Percentiles rank a stretch among this genome's conserved stretches.
phyloP scores from a whole-genome alignment of 2,888 invertebrate species.

The Herminia tarsipennalis region DNA sequence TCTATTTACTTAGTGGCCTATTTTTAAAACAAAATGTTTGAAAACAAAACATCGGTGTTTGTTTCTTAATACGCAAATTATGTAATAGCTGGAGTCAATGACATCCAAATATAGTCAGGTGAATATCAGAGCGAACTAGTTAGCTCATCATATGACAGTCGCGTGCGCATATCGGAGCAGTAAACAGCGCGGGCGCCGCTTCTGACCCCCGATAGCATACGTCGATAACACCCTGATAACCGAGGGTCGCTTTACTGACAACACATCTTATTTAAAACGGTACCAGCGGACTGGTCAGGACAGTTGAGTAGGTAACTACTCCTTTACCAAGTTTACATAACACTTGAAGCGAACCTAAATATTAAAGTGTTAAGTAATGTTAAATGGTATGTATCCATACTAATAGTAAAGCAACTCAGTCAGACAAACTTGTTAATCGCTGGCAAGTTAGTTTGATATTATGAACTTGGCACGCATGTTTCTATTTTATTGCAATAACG shows the following conservation, averaged over 20 bases:
- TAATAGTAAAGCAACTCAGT: too few relatives aligned
- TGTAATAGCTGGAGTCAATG: slow-evolving; percentile 39
- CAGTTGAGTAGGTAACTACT: slow-evolving; percentile 14
- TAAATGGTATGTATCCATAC: too few relatives aligned
- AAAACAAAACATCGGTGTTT: too few relatives aligned
- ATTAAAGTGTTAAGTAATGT: too few relatives aligned
- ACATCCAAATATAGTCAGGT: slow-evolving; percentile 45
- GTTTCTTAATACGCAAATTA: slow-evolving; percentile 16
- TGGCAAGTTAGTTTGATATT: too few relatives aligned
- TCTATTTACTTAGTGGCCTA: too few relatives aligned
- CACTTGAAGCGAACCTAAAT: slow-evolving; percentile 18
- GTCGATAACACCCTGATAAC: slow-evolving; percentile 53
- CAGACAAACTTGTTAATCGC: too few relatives aligned
- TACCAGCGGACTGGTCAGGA: slow-evolving; percentile 16
- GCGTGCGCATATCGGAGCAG: slow-evolving; percentile 67
- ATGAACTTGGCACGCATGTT: too few relatives aligned
- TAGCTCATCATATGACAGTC: slow-evolving; percentile 66
- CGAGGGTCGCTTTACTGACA: slow-evolving; percentile 46
- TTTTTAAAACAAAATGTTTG: too few relatives aligned
- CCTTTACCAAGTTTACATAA: slow-evolving; percentile 24
- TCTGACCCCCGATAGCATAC: slow-evolving; percentile 69
- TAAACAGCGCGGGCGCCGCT: slow-evolving; percentile 68
- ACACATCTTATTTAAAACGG: slow-evolving; percentile 42
- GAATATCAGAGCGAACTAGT: slow-evolving; percentile 44
- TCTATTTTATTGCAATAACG: too few relatives aligned